A percentile compares a stretch with the other conserved stretches of the same genome.
phyloP scores from a whole-genome alignment of 2,797 vertebrate species.

The Sylvilagus floridanus region DNA sequence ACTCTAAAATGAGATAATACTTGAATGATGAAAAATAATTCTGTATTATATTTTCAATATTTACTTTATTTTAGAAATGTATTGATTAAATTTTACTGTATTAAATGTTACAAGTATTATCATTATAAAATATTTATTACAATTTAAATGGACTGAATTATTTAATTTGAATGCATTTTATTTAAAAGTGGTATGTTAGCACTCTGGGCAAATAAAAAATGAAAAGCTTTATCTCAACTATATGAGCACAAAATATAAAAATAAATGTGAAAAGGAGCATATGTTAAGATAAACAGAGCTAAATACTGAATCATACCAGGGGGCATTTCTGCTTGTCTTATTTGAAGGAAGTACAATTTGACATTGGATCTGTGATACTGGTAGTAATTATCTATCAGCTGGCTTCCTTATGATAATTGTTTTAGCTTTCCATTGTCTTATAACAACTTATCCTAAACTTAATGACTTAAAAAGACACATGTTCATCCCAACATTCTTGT shows the following conservation, averaged over 20 bases:
- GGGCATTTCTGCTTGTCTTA: background rate
- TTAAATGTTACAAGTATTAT: too few relatives aligned
- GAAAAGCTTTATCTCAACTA: background rate
- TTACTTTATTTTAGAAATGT: background rate
- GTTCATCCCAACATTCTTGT: background rate
- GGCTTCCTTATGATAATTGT: background rate
- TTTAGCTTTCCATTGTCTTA: background rate
- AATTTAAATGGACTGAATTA: background rate
- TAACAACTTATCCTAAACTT: background rate
- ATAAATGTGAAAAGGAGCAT: background rate
- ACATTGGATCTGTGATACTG: background rate
- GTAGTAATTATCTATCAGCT: background rate
- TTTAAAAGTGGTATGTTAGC: background rate
- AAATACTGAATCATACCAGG: background rate
- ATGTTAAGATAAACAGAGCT: background rate
- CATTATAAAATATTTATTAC: background rate
- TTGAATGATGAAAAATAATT: constrained; percentile 11
- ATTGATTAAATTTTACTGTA: background rate
- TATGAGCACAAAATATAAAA: background rate
- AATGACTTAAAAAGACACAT: background rate
- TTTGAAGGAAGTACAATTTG: background rate
- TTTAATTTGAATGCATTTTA: background rate
- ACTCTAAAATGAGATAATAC: background rate
- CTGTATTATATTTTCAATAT: background rate
- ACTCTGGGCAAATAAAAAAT: background rate